phyloP scores from a whole-genome alignment of 2,888 invertebrate species.

The Sphaeridia pumilis region DNA sequence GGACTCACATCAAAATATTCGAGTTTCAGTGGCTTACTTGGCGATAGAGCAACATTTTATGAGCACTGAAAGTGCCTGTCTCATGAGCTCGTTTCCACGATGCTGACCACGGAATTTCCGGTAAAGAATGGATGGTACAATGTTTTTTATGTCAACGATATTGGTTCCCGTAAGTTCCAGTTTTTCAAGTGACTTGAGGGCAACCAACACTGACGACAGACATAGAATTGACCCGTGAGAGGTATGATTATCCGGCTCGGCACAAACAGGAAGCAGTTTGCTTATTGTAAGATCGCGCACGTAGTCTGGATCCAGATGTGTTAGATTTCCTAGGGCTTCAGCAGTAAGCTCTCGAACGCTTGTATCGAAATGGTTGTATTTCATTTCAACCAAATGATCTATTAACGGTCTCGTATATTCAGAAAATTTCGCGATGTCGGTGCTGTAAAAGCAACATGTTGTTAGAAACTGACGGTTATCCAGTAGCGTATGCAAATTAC shows the following conservation, averaged over 20 bases:
- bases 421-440: conserved; percentile 56
- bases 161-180: conserved; percentile 38
- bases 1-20: conserved; percentile 1
- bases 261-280: conserved; percentile 55
- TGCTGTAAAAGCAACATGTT: no score
- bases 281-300: conserved; percentile 59
- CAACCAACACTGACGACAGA: conserved; percentile 24
- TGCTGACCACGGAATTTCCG: conserved; percentile 59
- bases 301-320: conserved; percentile 49
- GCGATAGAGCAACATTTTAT: conserved; percentile 45
- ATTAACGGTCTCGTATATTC: conserved; percentile 72
- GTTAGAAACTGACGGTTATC: no score
- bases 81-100: conserved; percentile 75
- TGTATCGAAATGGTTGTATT: conserved; percentile 83
- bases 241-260: conserved; percentile 68
- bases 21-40: conserved; percentile 25
- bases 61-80: conserved; percentile 66
- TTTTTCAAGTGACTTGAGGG: conserved; percentile 22
- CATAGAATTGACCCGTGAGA: conserved; percentile 72
- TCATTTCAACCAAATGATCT: conserved; percentile 61
- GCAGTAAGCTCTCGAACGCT: conserved; percentile 72
- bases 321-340: conserved; percentile 41
- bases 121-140: conserved; percentile 49
- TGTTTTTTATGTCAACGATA: conserved; percentile 42
- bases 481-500: no score